These are phyloP conservation scores for Heloderma charlesbogerti DNA, from an alignment of 2,113 vertebrate genomes.

Conservation along the genomic window DNA sequence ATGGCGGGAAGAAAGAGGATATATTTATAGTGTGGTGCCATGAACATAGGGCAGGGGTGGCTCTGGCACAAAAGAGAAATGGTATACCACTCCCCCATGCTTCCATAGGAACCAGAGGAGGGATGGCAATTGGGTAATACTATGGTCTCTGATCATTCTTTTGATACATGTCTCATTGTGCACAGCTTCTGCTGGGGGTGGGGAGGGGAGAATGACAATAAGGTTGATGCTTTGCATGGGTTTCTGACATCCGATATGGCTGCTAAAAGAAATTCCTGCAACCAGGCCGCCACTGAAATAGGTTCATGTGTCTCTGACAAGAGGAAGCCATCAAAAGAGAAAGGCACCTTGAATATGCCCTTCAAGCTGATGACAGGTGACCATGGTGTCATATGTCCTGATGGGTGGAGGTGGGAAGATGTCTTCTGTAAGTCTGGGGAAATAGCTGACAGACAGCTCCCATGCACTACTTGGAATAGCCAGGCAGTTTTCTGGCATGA, in stretches of 20 bases:
- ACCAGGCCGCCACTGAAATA: background rate
- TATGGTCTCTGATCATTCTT: background rate
- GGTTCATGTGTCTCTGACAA: background rate
- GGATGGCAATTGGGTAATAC: background rate
- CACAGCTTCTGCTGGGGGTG: background rate
- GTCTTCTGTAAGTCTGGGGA: background rate
- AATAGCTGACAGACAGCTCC: background rate
- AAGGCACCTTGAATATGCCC: background rate
- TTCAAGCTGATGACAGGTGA: background rate
- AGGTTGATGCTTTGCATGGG: background rate
- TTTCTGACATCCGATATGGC: background rate
- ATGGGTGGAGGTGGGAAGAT: background rate
- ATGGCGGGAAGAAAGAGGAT: background rate
- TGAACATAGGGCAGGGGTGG: background rate
- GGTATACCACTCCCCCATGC: background rate
- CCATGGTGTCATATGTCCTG: background rate
- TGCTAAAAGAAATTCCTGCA: background rate
- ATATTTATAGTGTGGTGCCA: fast-evolving
- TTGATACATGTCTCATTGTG: background rate
- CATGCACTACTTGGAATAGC: background rate
- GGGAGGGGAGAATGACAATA: background rate
- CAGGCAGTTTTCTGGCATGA: background rate
- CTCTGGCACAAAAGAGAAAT: background rate
- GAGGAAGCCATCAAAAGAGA: background rate
- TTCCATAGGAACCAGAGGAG: background rate